Conservation (phyloP, 2,113 vertebrate species). For the Tauraco erythrolophus region DNA sequence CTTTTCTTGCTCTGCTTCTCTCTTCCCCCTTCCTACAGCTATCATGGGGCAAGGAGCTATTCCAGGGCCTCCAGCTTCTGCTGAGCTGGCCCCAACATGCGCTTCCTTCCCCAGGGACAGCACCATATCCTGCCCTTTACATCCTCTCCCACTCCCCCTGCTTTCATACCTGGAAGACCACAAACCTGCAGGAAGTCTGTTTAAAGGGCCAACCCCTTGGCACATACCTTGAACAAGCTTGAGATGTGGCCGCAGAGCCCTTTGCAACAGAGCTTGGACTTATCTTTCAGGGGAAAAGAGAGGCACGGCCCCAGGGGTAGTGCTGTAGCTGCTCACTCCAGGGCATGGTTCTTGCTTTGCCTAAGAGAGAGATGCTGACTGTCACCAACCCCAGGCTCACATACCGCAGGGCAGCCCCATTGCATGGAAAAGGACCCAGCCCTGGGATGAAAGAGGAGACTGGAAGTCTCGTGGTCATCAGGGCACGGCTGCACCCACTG, state of each 20-base stretch:
- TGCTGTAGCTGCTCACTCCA: neutral
- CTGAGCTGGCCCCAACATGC: neutral
- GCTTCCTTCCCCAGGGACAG: neutral
- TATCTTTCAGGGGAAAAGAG: neutral
- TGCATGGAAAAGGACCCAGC: neutral
- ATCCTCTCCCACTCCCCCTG: neutral
- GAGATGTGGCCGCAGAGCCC: fast-evolving
- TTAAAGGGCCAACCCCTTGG: neutral
- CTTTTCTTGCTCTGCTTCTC: neutral
- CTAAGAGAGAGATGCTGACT: neutral
- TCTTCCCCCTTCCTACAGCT: neutral
- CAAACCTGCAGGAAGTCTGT: neutral
- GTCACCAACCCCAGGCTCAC: neutral
- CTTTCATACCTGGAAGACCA: neutral
- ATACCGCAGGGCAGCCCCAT: neutral
- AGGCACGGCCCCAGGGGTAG: neutral
- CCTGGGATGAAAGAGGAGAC: neutral
- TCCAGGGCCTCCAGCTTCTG: neutral
- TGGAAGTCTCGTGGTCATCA: neutral
- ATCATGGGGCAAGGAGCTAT: neutral
- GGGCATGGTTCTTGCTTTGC: neutral
- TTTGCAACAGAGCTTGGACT: neutral
- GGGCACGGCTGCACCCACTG: neutral
- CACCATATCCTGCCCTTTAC: neutral
- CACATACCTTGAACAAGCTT: neutral